These are phyloP conservation scores for Lasioglossum leucozonium DNA, from an alignment of 2,888 invertebrate species.

Conservation along the genomic window DNA sequence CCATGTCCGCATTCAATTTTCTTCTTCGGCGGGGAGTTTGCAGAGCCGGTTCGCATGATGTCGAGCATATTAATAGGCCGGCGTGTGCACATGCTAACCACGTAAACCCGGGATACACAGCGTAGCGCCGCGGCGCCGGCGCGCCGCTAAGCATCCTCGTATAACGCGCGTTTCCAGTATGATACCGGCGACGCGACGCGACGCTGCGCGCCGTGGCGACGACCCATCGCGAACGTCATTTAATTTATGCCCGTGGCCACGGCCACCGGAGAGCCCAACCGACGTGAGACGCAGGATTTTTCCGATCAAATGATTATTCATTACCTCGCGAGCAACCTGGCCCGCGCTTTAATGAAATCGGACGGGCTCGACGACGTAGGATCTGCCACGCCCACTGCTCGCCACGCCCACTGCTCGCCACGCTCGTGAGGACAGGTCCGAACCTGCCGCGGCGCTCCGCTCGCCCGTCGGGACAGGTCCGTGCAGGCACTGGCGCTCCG, in stretches of 20 bases:
- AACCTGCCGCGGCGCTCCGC: too few species aligned
- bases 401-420: too few species aligned
- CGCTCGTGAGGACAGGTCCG: too few species aligned
- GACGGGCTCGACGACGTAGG: not conserved
- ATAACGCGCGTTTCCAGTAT: constrained; percentile 29
- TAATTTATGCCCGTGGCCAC: constrained; percentile 31
- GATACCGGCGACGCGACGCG: not conserved
- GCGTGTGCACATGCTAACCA: constrained; percentile 70
- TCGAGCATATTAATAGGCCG: constrained; percentile 78
- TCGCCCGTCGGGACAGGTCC: too few species aligned
- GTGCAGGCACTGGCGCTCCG: too few species aligned
- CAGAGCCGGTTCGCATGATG: constrained; percentile 72
- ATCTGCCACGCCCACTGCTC: too few species aligned
- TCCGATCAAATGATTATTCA: not conserved
- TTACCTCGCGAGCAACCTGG: not conserved
- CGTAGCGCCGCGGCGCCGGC: not conserved
- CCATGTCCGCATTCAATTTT: constrained; percentile 79
- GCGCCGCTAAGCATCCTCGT: constrained; percentile 51
- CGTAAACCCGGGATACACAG: constrained; percentile 51
- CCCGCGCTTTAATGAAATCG: not conserved
- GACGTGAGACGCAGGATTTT: not conserved
- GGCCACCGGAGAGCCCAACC: not conserved
- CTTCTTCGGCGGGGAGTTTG: constrained; percentile 78
- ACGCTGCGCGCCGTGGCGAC: too few species aligned
- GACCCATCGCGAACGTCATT: constrained; percentile 23